Evolutionary conservation across 1,140 invertebrate species (phyloP), one percentile per base, ranked within the genome.

Genomic region (Mactra quadrangularis): DNA sequence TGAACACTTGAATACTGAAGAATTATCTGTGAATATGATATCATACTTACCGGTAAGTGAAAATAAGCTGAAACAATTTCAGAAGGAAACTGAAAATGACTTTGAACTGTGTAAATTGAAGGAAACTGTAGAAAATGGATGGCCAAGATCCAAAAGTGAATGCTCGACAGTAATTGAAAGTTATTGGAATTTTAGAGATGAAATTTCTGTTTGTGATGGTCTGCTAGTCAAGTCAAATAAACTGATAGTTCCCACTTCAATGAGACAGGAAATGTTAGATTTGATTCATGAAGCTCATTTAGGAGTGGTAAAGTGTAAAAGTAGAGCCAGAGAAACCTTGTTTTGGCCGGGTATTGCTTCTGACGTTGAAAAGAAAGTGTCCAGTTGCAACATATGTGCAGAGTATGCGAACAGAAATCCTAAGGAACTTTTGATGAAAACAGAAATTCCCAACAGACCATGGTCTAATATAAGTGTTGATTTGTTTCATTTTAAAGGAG

Each of bases 211-310:
- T 4, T 31, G 25, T 29, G 22, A 70, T 3, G 64, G 35, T 41
- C 11, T 59, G 0, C 11, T 81, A 3, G 19, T 81, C 13, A 35
- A 50, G 35, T 35, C 38, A 17, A 29, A 17, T 22, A 57, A 52
- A 13, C 15, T 82, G 29, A 57, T 74, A 3, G 64, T 64, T 27
- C 45, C 50, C 3, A 2, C 29, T 57, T n/a, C 17, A 11, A 6
- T 85, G 31, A 47, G 75, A 66, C n/a, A 35, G 0, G 75, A 82
- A 25, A 57, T 71, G n/a, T 15, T 74, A n/a, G 22, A 29, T 3
- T 76, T 68, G 53, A 62, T 87, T 22, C 84, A 86, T 45, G 68
- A 79, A 64, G 74, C 60, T 35, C 78, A 87, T 55, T 66, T 68
- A 45, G 82, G 83, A 15, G 64, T 85, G 19, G 33, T 35, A 0